Conservation (phyloP, 2,888 invertebrate species). For the Philhelius pedissequus region DNA sequence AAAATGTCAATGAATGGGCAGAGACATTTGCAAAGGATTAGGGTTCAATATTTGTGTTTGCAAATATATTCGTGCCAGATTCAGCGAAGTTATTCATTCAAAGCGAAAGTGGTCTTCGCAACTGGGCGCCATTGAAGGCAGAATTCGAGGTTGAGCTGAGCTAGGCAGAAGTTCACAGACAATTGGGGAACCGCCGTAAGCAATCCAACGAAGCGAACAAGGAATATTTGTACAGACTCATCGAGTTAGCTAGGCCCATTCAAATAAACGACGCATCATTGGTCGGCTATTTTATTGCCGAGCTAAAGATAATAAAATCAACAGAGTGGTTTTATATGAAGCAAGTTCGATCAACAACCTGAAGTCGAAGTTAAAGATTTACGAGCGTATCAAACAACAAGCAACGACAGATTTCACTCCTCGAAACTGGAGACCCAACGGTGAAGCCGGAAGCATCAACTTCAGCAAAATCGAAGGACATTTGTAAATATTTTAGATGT, state of each 20-base stretch:
- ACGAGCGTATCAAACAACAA: constrained; percentile 41
- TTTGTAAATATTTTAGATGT: neutral
- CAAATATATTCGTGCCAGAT: neutral
- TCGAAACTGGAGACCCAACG: neutral
- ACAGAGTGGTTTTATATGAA: neutral
- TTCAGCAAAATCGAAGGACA: neutral
- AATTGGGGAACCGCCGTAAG: neutral
- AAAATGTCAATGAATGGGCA: neutral
- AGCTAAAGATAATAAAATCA: constrained; percentile 37
- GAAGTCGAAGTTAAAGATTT: constrained; percentile 36
- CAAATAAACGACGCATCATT: constrained; percentile 35
- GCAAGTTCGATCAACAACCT: neutral
- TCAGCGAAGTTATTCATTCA: neutral
- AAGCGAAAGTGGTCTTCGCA: neutral
- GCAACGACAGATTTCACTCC: neutral
- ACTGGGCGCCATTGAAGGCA: neutral
- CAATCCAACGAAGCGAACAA: neutral
- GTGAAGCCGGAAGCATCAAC: neutral
- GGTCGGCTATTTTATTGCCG: constrained; percentile 42
- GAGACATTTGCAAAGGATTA: neutral
- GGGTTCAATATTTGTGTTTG: neutral
- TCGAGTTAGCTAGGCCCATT: neutral
- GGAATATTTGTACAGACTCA: neutral
- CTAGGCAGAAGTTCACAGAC: neutral
- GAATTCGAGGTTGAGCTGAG: neutral